Evolutionary conservation across 2,888 invertebrate genomes (phyloP).

Genomic region (Trissolcus brochymenae): DNA sequence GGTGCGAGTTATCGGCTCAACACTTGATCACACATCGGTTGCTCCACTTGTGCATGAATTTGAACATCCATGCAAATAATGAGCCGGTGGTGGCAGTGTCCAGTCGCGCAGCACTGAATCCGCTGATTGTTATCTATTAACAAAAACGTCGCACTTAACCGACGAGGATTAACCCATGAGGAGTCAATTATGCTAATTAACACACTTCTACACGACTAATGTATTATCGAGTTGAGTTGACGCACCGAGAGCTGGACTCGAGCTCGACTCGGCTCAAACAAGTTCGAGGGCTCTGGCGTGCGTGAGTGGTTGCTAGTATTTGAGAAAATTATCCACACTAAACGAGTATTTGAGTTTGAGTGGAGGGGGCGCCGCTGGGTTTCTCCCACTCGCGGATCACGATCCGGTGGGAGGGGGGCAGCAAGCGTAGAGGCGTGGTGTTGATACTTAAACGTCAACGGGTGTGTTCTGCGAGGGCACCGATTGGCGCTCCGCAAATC

Average conservation of each 20-base stretch:
- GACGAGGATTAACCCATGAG: too few relatives aligned
- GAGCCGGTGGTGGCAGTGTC: too few relatives aligned
- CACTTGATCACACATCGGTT: too few relatives aligned
- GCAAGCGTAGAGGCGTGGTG: conserved; percentile 51
- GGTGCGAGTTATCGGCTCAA: too few relatives aligned
- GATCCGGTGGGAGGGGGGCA: conserved; percentile 30
- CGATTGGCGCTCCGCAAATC: conserved; percentile 61
- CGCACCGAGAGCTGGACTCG: conserved; percentile 45
- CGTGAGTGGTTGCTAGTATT: conserved; percentile 75
- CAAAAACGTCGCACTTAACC: too few relatives aligned
- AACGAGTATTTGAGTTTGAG: conserved; percentile 65
- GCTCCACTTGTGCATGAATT: too few relatives aligned
- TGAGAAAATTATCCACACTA: conserved; percentile 75
- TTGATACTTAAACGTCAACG: conserved; percentile 55
- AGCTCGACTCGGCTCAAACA: conserved; percentile 50
- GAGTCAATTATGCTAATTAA: neutral
- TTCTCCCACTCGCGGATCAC: conserved; percentile 34
- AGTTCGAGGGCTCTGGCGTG: conserved; percentile 72
- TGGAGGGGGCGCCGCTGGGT: conserved; percentile 61
- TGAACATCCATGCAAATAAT: too few relatives aligned
- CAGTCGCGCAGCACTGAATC: too few relatives aligned
- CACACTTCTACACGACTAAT: conserved; percentile 37
- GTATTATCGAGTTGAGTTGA: conserved; percentile 34
- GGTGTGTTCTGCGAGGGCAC: conserved; percentile 59
- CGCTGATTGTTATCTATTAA: too few relatives aligned